Percentiles rank a stretch among this genome's conserved stretches.
phyloP scores from a whole-genome alignment of 2,797 vertebrate genomes.

The Schizothorax lantsangensis region DNA sequence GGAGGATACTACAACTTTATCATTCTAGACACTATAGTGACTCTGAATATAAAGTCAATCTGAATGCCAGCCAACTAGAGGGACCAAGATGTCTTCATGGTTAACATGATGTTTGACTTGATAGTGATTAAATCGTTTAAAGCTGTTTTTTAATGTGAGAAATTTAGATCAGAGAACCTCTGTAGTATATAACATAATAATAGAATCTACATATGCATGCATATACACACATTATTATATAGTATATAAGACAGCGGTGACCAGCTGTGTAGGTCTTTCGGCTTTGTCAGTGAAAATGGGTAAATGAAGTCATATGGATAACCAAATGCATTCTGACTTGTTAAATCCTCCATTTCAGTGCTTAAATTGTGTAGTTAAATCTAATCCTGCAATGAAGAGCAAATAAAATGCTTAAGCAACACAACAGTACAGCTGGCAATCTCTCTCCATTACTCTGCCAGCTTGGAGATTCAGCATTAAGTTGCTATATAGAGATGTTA shows the following conservation, averaged over 20 bases:
- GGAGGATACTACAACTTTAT: neutral
- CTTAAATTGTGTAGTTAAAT: slow-evolving; percentile 49
- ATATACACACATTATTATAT: neutral
- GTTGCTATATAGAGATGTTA: slow-evolving; percentile 28
- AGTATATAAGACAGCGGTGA: neutral
- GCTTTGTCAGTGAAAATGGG: neutral
- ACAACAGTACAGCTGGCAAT: slow-evolving; percentile 35
- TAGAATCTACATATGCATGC: neutral
- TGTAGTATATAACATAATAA: neutral
- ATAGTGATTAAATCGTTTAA: neutral
- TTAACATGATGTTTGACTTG: neutral
- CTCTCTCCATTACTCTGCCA: slow-evolving; percentile 32
- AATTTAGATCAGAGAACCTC: neutral
- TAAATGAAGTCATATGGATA: slow-evolving; percentile 1
- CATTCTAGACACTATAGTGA: neutral
- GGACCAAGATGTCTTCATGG: neutral
- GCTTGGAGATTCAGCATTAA: slow-evolving; percentile 36
- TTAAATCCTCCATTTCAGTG: slow-evolving; percentile 33
- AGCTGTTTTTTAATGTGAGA: neutral
- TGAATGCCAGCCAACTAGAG: neutral
- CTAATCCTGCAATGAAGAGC: slow-evolving; percentile 45
- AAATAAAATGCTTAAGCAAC: slow-evolving; percentile 48
- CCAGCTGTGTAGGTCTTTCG: neutral
- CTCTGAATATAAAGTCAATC: neutral
- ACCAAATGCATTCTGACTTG: neutral